Base-by-base conservation (phyloP, 2,888 invertebrate genomes). In the Xanthorhoe designata region DNA sequence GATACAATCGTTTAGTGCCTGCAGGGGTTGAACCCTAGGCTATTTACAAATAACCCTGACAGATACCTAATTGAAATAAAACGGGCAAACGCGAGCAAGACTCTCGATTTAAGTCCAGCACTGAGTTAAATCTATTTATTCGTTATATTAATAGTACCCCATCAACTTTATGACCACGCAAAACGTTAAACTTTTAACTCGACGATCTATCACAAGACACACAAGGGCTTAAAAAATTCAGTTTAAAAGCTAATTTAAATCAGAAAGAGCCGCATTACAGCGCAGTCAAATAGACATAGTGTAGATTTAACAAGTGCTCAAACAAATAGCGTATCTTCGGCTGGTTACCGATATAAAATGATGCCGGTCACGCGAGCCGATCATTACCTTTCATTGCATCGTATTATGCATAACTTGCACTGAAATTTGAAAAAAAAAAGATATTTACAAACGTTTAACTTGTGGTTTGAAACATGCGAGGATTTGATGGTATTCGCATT, bases 321-420 rank as follows among this genome's bases (percentile, higher is more conserved):
- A 62, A 64, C 59, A 67, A 69, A 68, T 38, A 65, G 64, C 61
- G 38, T 56, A 70, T 70, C 70, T 69, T 62, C 61, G 54, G 56
- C 42, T 54, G 66, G 62, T 63, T 63, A 63, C 68, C 66, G 63
- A 65, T 65, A 62, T 64, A 61, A 65, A 66, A 55, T 35, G 66
- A 35, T 15, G 52, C 58, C 63, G 59, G 61, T 57, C 73, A 73
- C 71, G 73, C 73, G 68, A 73, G 35, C 18, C 24, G 50, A 61
- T 66, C 69, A 62, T 69, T 69, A 68, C 57, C 61, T 53, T 56
- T 54, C 55, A 57, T 47, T 69, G 69, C 68, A 69, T 64, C 45
- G 51, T 64, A 69, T 65, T 69, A 66, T 71, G 68, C 67, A 69
- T 38, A 54, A 61, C 52, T 13, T 42, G 13, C 38, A 13, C 4